Percentiles rank a stretch among this genome's conserved stretches.
These are phyloP conservation scores for Choloepus hoffmanni DNA, from an alignment of 2,113 vertebrate genomes.

Conservation along the genomic window DNA sequence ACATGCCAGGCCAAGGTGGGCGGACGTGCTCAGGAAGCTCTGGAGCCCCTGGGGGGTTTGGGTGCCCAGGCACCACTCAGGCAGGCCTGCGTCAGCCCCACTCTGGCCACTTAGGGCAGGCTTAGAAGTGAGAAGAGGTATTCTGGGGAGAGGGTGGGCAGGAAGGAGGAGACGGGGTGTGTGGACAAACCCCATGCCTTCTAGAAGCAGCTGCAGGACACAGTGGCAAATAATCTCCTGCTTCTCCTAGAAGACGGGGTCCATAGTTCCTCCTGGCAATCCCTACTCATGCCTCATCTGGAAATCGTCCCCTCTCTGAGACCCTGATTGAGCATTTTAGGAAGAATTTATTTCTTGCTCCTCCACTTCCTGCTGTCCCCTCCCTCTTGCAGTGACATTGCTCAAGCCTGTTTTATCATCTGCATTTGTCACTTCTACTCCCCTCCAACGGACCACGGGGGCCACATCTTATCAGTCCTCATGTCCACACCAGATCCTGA, in stretches of 20 bases:
- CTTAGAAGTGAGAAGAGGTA: background rate
- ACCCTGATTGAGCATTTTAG: background rate
- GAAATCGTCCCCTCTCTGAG: background rate
- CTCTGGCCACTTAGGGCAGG: background rate
- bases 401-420: background rate
- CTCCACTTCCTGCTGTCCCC: background rate
- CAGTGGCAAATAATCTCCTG: rapidly evolving
- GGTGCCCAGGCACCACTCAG: too few species aligned
- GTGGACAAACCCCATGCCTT: background rate
- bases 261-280: background rate
- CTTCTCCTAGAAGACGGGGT: too few species aligned
- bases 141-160: rapidly evolving
- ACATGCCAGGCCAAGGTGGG: rapidly evolving
- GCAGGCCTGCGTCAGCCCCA: background rate
- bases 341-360: background rate
- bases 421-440: background rate
- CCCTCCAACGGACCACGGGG: too few species aligned
- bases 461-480: background rate
- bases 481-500: background rate
- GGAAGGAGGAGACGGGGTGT: background rate
- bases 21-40: background rate
- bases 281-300: background rate
- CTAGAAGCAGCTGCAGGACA: too few species aligned
- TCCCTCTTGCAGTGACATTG: background rate
- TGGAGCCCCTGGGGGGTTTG: too few species aligned